phyloP scores from a whole-genome alignment of 2,797 vertebrate genomes.

The Oceanodroma leucorhoa region DNA sequence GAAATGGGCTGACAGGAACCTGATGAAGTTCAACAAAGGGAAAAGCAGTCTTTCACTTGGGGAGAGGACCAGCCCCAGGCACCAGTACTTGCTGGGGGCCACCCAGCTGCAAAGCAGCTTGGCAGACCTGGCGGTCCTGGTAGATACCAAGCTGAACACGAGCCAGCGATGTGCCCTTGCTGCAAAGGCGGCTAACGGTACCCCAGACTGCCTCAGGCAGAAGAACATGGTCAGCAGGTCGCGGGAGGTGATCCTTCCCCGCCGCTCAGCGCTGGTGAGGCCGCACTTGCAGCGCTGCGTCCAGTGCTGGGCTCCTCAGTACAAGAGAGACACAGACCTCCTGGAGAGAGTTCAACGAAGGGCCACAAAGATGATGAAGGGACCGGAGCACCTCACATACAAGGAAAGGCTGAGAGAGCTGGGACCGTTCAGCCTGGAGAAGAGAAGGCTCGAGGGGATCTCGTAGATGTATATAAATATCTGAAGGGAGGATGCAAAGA shows the following conservation, averaged over 20 bases:
- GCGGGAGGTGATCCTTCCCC: neutral
- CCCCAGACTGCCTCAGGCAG: neutral
- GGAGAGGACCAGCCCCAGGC: neutral
- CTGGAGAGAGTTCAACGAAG: neutral
- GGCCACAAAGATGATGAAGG: neutral
- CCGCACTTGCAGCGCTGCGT: neutral
- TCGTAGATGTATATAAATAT: accelerated
- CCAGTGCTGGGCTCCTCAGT: neutral
- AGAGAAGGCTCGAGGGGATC: neutral
- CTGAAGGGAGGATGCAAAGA: neutral
- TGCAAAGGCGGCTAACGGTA: too few species aligned
- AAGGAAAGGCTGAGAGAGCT: neutral
- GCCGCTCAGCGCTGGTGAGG: neutral
- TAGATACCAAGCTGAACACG: neutral
- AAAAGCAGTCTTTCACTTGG: neutral
- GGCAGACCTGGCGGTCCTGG: neutral
- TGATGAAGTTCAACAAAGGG: neutral
- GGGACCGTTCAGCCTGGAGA: neutral
- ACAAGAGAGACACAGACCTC: accelerated
- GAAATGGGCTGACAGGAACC: neutral
- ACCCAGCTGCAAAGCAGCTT: neutral
- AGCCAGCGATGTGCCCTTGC: neutral
- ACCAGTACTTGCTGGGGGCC: too few species aligned
- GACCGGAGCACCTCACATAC: neutral
- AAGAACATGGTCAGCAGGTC: neutral